Conservation (phyloP, 2,888 invertebrate genomes). For the Apodemia zela region DNA sequence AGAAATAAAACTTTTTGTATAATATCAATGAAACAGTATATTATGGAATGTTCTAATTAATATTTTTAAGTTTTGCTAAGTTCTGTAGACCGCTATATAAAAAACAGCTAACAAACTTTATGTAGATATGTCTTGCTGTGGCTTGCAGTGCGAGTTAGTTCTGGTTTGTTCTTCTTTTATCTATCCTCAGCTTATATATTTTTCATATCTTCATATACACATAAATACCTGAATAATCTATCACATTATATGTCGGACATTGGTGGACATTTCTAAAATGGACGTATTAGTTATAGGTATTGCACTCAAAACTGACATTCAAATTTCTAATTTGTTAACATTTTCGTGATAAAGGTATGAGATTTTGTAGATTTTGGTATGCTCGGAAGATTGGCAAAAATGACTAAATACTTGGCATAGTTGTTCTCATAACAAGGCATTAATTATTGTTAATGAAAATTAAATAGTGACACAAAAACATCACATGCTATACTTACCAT, state of each 20-base stretch:
- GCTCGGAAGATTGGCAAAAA: too few species aligned
- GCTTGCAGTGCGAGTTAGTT: constrained; percentile 13
- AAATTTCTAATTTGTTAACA: too few species aligned
- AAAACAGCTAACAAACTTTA: not conserved
- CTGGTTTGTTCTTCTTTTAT: constrained; percentile 8
- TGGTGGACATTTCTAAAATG: too few species aligned
- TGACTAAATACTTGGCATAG: too few species aligned
- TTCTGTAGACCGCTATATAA: constrained; percentile 6
- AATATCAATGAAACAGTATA: not conserved
- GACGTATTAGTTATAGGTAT: too few species aligned
- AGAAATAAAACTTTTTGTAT: too few species aligned
- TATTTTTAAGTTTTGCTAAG: not conserved
- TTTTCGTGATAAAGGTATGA: too few species aligned
- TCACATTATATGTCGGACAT: not conserved
- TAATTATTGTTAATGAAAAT: too few species aligned
- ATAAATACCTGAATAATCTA: not conserved
- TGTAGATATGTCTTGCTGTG: not conserved
- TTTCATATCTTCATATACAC: not conserved
- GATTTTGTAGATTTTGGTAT: too few species aligned
- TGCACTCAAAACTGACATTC: too few species aligned
- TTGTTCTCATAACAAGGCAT: too few species aligned
- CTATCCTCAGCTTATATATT: not conserved
- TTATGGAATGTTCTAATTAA: constrained; percentile 4
- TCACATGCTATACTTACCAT: too few species aligned
- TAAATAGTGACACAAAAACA: not conserved